Evolutionary conservation across 1,140 invertebrate species (phyloP).

Genomic region (Monomorium pharaonis): DNA sequence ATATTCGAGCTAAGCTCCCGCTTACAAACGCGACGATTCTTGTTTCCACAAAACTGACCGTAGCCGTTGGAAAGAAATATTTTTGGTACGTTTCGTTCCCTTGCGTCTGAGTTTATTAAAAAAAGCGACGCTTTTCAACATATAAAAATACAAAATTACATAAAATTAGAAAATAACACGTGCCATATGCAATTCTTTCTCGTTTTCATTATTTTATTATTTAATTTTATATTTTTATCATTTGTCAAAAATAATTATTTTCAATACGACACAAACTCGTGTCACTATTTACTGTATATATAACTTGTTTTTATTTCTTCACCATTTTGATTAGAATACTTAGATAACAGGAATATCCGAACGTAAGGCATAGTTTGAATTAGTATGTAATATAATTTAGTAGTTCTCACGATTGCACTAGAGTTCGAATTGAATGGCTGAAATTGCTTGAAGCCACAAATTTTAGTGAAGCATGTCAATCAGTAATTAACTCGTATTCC

Average conservation of each 20-base stretch:
- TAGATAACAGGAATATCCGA: not conserved
- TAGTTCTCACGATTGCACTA: not conserved
- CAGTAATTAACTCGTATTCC: slow-evolving; percentile 41
- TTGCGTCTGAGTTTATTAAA: not conserved
- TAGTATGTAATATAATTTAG: slow-evolving; percentile 1
- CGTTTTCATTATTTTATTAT: not conserved
- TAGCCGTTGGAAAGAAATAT: slow-evolving; percentile 28
- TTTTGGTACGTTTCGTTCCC: not conserved
- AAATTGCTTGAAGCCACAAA: slow-evolving; percentile 41
- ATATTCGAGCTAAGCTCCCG: slow-evolving; percentile 43
- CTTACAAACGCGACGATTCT: slow-evolving; percentile 40
- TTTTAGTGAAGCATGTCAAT: slow-evolving; percentile 45
- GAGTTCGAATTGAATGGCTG: slow-evolving; percentile 20
- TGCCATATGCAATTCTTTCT: not conserved
- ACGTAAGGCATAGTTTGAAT: not conserved
- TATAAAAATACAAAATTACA: not conserved
- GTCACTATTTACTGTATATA: not conserved
- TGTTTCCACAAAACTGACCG: slow-evolving; percentile 13
- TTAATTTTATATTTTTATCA: not conserved
- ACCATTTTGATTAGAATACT: not conserved
- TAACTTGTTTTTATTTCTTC: not conserved
- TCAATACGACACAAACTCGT: not conserved
- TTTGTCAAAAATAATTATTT: not conserved
- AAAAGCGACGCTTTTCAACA: not conserved
- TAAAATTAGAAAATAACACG: not conserved